Percentiles rank a stretch among this genome's conserved stretches.
Evolutionary conservation across 2,888 invertebrate species (phyloP).

Genomic region (Hanleya hanleyi): DNA sequence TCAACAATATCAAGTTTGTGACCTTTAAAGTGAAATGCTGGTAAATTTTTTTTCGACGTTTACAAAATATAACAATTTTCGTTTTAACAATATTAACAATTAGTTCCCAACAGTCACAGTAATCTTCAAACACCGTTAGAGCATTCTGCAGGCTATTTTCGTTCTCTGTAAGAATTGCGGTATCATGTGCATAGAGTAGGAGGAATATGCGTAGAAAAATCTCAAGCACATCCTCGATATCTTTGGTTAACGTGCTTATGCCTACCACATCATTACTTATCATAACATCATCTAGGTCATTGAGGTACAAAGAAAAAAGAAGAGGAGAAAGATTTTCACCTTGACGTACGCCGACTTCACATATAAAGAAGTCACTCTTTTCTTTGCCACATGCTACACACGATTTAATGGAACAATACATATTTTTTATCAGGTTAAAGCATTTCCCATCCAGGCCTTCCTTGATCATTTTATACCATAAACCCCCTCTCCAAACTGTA

Average conservation of each 20-base stretch:
- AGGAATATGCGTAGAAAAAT: not conserved
- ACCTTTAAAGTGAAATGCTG: too few relatives aligned
- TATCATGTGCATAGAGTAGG: constrained; percentile 13
- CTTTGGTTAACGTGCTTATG: not conserved
- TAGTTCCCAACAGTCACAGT: constrained; percentile 13
- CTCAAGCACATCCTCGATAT: not conserved
- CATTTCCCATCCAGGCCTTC: not conserved
- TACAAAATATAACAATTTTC: too few relatives aligned
- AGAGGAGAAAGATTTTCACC: too few relatives aligned
- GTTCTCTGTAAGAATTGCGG: not conserved
- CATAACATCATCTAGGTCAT: constrained; percentile 1
- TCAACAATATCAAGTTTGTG: too few relatives aligned
- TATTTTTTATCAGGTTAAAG: not conserved
- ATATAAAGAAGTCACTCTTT: too few relatives aligned
- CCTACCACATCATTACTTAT: not conserved
- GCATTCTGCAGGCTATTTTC: constrained; percentile 10
- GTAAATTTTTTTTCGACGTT: too few relatives aligned
- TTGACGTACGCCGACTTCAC: too few relatives aligned
- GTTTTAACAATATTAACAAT: constrained; percentile 12
- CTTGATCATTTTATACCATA: not conserved
- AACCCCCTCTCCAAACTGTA: constrained; percentile 3
- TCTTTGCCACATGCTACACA: too few relatives aligned
- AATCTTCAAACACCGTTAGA: constrained; percentile 7
- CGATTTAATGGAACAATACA: not conserved
- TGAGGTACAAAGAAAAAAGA: not conserved